Base-by-base conservation (phyloP, 35 echinoderm and acorn worm species). In the Holothuria glaberrima region DNA sequence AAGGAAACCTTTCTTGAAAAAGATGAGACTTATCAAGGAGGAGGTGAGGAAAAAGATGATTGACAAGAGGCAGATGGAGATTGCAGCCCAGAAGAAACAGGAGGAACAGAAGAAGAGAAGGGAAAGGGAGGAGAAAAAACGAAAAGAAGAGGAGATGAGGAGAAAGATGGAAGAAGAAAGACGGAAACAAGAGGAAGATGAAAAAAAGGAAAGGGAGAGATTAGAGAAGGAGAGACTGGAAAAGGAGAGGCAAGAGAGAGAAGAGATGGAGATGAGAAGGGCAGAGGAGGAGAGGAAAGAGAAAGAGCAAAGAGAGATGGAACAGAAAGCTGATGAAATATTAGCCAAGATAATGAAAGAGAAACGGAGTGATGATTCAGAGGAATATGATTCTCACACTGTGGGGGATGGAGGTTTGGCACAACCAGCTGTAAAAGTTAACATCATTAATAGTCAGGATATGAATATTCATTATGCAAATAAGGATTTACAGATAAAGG, bases 61-160 rank as follows among this genome's bases (percentile, higher is more conserved):
- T 48, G 79, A 93, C 19, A 78, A 93, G 66, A 87, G 94, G 26
- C 94, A 96, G 89, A 93, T 90, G 83, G 94, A 96, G 88, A 91
- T 96, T 62, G 88, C 88, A 27, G 46, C 81, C 1, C 0, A 90
- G 70, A 86, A 88, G 80, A 96, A 82, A 75, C 80, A 85, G 46
- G 91, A 90, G 63, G 94, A 96, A 61, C 87, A 93, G 82, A 93
- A 50, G 68, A 96, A 83, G 73, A 93, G 80, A 82, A 90, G 66
- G 63, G 91, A 92, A 35, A 91, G 78, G 29, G 71, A 77, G 30
- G 91, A 96, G 58, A 96, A 90, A 82, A 93, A 87, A 67, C 86
- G 90, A 35, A 90, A 80, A 50, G 90, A 95, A 73, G 91, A 96
- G 26, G 94, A 90, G 17, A 91, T 91, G 69, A 96, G 91, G 88